Base-by-base conservation (phyloP, 1,140 invertebrate species). In the Trichoplusia ni region DNA sequence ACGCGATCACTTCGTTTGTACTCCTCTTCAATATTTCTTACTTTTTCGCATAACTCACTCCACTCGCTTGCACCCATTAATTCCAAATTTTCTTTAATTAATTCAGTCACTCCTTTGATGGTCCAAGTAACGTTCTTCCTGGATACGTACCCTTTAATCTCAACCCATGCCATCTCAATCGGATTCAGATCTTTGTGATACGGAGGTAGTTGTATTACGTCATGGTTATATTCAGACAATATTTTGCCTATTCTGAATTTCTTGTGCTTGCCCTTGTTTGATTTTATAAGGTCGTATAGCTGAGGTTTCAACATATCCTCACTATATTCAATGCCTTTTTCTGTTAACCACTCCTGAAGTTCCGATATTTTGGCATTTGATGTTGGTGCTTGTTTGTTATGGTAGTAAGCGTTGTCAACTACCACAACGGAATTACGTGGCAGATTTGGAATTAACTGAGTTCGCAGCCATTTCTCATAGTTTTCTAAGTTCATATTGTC, bases 401-500 rank as follows among this genome's bases (percentile, higher is more conserved):
- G 37, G n/a, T 42, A 58, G 4, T 23, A 29, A 0, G 54, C 54
- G 14, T 58, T 58, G 9, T 58, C 54, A 2, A 58, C 19, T 1
- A 58, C 38, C 4, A 58, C 23, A 5, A 58, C 54, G 2, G 63
- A 33, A 16, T 63, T 66, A 16, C 13, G 27, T 23, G 67, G 51
- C 13, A 71, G 33, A 35, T 69, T 69, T 0, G 71, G 64, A 4
- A 73, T 42, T 13, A 67, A 33, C 40, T 69, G 29, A 2, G 5
- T 51, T 0, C 27, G 11, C 1, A 77, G 16, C 75, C 77, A 82
- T 33, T 72, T 69, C n/a, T 46, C 42, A 54, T 71, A 79, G 18
- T 70, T 74, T n/a, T 63, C 38, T 19, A 25, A 65, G 58, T 78
- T 73, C 79, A 82, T 73, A 11, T 75, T 62, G 9, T 70, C 66